phyloP scores from a whole-genome alignment of 2,113 vertebrate species.

The Cephalopholis sonnerati region DNA sequence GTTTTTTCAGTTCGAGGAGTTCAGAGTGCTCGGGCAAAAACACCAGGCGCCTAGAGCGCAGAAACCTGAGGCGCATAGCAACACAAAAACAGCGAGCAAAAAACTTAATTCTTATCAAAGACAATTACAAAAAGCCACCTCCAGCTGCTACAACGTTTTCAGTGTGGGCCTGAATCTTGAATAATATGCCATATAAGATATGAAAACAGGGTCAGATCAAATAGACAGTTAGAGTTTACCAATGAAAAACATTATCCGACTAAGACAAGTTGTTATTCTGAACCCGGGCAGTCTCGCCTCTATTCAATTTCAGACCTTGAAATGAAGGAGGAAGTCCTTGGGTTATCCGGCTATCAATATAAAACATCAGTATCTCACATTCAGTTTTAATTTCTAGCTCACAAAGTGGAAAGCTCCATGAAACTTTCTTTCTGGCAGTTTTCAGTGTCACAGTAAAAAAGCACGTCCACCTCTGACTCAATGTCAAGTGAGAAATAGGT shows the following conservation, averaged over 20 bases:
- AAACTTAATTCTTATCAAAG: no score
- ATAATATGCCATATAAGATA: not conserved
- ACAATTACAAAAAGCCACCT: no score
- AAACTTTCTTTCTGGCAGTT: constrained; percentile 24
- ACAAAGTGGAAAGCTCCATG: constrained; percentile 9
- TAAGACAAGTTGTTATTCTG: not conserved
- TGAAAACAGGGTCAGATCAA: not conserved
- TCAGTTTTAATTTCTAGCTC: constrained; percentile 8
- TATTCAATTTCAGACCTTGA: constrained; percentile 18
- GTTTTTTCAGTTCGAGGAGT: no score
- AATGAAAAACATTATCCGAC: not conserved
- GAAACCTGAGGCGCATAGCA: no score
- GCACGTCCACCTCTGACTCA: constrained; percentile 64
- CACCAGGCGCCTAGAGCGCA: no score
- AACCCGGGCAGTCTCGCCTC: not conserved
- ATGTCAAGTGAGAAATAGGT: constrained; percentile 73
- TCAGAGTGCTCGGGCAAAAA: no score
- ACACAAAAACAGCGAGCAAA: no score
- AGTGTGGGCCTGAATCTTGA: not conserved
- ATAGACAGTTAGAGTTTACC: not conserved
- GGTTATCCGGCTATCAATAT: constrained; percentile 16
- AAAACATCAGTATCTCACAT: constrained; percentile 3
- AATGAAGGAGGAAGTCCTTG: constrained; percentile 1
- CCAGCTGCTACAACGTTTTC: no score
- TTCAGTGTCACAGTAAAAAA: constrained; percentile 33